Evolutionary conservation across 2,797 vertebrate species (phyloP).

Genomic region (Calcarius lapponicus): DNA sequence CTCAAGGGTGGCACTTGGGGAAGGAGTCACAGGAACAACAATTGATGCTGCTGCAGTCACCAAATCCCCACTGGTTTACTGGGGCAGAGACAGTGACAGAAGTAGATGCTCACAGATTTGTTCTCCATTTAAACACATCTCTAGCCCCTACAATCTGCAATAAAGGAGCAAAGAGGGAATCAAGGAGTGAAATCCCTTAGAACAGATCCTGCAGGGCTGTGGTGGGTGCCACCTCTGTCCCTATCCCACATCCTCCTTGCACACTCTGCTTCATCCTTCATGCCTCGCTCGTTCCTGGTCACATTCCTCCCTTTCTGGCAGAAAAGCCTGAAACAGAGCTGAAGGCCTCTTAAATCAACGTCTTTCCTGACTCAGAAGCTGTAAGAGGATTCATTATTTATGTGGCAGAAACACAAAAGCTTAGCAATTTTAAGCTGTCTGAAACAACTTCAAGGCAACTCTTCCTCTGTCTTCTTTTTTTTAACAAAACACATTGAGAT

Average conservation of each 20-base stretch:
- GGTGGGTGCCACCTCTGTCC: background rate
- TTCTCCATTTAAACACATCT: background rate
- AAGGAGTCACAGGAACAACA: background rate
- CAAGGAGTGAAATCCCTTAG: background rate
- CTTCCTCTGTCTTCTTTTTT: background rate
- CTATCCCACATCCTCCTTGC: background rate
- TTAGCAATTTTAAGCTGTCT: slow-evolving; percentile 65
- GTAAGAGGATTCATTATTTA: slow-evolving; percentile 76
- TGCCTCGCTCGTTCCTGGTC: background rate
- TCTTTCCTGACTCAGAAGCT: slow-evolving; percentile 50
- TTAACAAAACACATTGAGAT: slow-evolving; percentile 7
- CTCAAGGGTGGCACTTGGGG: background rate
- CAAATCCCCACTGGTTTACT: background rate
- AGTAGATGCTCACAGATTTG: background rate
- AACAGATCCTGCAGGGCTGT: background rate
- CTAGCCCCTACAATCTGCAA: background rate
- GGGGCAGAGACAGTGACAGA: background rate
- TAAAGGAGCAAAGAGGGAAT: background rate
- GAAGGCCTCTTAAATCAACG: slow-evolving; percentile 60
- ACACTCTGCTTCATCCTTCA: background rate
- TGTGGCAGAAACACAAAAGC: slow-evolving; percentile 67
- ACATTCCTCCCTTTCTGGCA: background rate
- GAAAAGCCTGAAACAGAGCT: background rate
- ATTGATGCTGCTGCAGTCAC: background rate
- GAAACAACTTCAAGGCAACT: slow-evolving; percentile 62